Evolutionary conservation across 2,888 invertebrate genomes (phyloP), one percentile per base, ranked within the genome.

Genomic region (Acronicta leporina): DNA sequence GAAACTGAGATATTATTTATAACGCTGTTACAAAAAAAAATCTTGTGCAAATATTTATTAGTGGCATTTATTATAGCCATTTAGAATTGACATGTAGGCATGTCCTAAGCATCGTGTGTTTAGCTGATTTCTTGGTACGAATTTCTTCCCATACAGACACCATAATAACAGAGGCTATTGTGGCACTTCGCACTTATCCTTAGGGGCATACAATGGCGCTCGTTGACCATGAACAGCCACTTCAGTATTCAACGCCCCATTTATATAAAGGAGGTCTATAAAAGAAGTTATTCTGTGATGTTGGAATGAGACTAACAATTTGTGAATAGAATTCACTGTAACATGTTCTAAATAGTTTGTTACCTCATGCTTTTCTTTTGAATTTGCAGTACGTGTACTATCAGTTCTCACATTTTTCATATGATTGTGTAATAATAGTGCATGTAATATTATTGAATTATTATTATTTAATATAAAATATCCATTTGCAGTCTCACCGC

Each of bases 281-380:
- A 35, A 46, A 35, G 47, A 33, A 14, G 40, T 46, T 44, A n/a
- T 58, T n/a, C 3, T 11, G 38, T 38, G 10, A 33, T 38, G 38
- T 38, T 38, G 38, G 6, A 2, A 38, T 38, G 38, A 38, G 5
- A 5, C 35, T 35, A 5, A 38, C n/a, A 38, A 38, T 38, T 38
- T 38, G n/a, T 38, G 38, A 38, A 38, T n/a, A n/a, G 38, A 38
- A 38, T 7, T 38, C n/a, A 6, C 38, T 38, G 1, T n/a, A 38
- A 38, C 38, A n/a, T 38, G 11, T 7, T 38, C 38, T 38, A 4
- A 6, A 1, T 2, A 10, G 10, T 1, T 33, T 7, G 10, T 33
- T 11, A 33, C 7, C 11, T 33, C 10, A 33, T 27, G 6, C 7
- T 27, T 27, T 6, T 27, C 27, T 30, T 30, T 30, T 9, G 0